Percentiles rank a stretch among this genome's conserved stretches.
phyloP scores from a whole-genome alignment of 2,113 vertebrate genomes.

The Onychostoma macrolepis region DNA sequence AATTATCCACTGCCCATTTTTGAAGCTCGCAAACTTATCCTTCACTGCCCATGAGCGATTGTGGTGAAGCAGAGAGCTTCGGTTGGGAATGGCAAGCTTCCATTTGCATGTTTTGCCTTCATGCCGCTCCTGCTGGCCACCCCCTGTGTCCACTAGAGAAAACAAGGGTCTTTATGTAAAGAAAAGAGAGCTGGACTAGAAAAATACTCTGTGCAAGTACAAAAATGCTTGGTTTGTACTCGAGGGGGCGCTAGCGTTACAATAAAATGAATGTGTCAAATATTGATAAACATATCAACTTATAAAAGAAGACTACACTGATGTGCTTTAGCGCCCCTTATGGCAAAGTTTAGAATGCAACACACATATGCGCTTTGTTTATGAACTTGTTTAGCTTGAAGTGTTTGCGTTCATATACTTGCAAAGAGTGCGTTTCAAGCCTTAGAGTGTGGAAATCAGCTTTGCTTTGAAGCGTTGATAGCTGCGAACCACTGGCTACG shows the following conservation, averaged over 20 bases:
- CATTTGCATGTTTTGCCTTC: slow-evolving; percentile 39
- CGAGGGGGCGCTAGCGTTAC: background rate
- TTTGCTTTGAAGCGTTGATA: background rate
- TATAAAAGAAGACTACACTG: background rate
- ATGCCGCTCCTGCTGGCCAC: slow-evolving; percentile 8
- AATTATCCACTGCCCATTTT: background rate
- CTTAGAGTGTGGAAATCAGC: background rate
- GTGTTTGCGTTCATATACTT: background rate
- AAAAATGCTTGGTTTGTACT: background rate
- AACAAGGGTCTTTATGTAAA: background rate
- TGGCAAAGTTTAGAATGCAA: background rate
- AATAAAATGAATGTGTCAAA: background rate
- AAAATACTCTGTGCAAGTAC: background rate
- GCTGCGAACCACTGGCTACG: background rate
- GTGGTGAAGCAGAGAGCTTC: slow-evolving; percentile 11
- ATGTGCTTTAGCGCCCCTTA: background rate
- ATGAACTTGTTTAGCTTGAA: background rate
- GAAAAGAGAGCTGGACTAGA: background rate
- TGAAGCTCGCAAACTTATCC: slow-evolving; percentile 8
- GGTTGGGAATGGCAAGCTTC: slow-evolving; percentile 28
- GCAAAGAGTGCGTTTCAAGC: background rate
- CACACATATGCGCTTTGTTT: background rate
- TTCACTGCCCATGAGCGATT: background rate
- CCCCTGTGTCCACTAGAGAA: slow-evolving; percentile 23
- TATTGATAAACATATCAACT: background rate